Conservation (phyloP, 2,797 vertebrate species). For the Scyliorhinus canicula region DNA sequence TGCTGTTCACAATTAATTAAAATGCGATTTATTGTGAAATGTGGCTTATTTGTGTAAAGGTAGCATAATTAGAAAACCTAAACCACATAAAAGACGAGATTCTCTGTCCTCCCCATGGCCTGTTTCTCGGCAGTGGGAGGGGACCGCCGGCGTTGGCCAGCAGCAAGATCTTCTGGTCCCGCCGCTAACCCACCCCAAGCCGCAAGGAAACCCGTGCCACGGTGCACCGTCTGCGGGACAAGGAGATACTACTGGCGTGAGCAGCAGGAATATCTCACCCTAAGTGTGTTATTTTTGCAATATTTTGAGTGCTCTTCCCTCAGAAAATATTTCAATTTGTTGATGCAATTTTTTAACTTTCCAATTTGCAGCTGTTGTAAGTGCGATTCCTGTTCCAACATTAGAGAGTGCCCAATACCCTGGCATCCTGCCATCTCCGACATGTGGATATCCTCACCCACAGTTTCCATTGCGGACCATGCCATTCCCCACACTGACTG, state of each 20-base stretch:
- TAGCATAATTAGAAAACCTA: no score
- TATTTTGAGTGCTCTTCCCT: neutral
- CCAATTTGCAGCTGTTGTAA: constrained; percentile 71
- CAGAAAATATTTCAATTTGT: neutral
- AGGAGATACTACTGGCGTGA: no score
- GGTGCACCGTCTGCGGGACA: no score
- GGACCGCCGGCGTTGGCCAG: no score
- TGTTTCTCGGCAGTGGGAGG: no score
- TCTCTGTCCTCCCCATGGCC: no score
- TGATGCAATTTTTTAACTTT: neutral
- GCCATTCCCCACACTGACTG: constrained; percentile 78
- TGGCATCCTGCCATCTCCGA: constrained; percentile 81
- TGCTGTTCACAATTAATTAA: neutral
- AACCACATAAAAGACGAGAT: no score
- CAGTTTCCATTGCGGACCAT: constrained; percentile 83
- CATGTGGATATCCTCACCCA: constrained; percentile 77
- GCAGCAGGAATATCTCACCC: no score
- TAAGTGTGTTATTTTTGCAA: neutral
- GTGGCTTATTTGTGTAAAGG: no score
- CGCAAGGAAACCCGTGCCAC: no score
- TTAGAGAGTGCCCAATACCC: constrained; percentile 86
- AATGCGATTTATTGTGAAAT: neutral
- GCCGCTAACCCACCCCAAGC: no score
- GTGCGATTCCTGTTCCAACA: constrained; percentile 83
- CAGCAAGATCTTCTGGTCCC: no score